phyloP scores from a whole-genome alignment of 1,140 invertebrate genomes.

The Danaus plexippus region DNA sequence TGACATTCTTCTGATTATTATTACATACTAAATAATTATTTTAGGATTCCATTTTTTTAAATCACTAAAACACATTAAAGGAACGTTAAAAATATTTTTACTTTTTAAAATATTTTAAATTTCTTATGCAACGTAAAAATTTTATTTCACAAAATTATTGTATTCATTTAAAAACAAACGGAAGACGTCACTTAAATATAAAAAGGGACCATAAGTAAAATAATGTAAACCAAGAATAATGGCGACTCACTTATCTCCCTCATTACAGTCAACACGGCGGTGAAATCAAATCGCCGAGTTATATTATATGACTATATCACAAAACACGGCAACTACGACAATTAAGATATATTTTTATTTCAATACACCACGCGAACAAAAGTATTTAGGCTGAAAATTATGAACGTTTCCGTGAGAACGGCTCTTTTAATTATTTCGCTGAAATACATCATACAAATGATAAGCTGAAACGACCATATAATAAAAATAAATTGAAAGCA shows the following conservation, averaged over 20 bases:
- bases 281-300: constrained; percentile 26
- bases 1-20: too few relatives aligned
- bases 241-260: constrained; percentile 46
- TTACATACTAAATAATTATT: too few relatives aligned
- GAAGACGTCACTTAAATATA: too few relatives aligned
- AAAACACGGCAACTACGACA: constrained; percentile 51
- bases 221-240: constrained; percentile 19
- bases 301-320: constrained; percentile 48
- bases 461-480: constrained; percentile 28
- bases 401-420: constrained; percentile 31
- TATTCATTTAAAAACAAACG: too few relatives aligned
- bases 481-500: constrained; percentile 30
- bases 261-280: constrained; percentile 41
- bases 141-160: too few relatives aligned
- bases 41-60: too few relatives aligned
- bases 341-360: constrained; percentile 66
- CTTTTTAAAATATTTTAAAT: too few relatives aligned
- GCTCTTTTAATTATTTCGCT: constrained; percentile 25
- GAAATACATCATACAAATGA: constrained; percentile 35
- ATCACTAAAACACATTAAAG: too few relatives aligned
- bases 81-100: too few relatives aligned
- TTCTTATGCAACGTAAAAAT: too few relatives aligned
- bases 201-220: constrained; percentile 11
- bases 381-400: constrained; percentile 31
- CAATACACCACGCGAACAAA: constrained; percentile 49